These are phyloP conservation scores for Bombus consobrinus DNA, from an alignment of 1,140 invertebrate species.

Conservation along the genomic window DNA sequence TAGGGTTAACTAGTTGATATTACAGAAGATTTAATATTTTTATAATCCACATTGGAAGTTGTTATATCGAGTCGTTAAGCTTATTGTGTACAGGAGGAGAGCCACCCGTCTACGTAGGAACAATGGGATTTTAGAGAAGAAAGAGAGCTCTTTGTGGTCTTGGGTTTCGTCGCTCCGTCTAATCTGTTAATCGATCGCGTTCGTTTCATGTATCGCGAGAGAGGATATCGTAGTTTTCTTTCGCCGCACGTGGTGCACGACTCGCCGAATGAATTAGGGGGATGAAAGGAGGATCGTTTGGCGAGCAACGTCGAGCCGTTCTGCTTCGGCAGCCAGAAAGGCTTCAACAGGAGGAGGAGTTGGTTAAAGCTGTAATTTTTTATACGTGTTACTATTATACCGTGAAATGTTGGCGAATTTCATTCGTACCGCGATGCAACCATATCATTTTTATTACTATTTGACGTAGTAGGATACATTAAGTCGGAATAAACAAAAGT, in stretches of 20 bases:
- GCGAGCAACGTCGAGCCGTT: too few species aligned
- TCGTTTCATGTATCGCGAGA: too few species aligned
- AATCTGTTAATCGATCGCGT: neutral
- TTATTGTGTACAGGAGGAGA: slow-evolving; percentile 58
- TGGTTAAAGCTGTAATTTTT: too few species aligned
- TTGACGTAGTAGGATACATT: too few species aligned
- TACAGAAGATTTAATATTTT: slow-evolving; percentile 82
- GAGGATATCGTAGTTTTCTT: neutral
- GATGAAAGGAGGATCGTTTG: neutral
- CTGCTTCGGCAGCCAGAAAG: neutral
- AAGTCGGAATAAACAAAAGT: too few species aligned
- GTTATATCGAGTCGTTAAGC: slow-evolving; percentile 83
- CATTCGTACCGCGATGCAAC: too few species aligned
- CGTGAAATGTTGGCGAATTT: too few species aligned
- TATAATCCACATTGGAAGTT: slow-evolving; percentile 84
- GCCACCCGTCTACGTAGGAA: slow-evolving; percentile 16
- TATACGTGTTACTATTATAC: too few species aligned
- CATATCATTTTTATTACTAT: too few species aligned
- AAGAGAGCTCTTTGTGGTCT: slow-evolving; percentile 14
- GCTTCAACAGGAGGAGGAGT: too few species aligned
- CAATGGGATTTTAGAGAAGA: neutral
- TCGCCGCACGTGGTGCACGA: slow-evolving; percentile 4
- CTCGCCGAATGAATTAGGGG: neutral
- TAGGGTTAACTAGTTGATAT: slow-evolving; percentile 75
- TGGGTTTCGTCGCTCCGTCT: slow-evolving; percentile 23